These are phyloP conservation scores for Lordiphosa collinella DNA, from an alignment of 1,140 invertebrate genomes.

Conservation along the genomic window DNA sequence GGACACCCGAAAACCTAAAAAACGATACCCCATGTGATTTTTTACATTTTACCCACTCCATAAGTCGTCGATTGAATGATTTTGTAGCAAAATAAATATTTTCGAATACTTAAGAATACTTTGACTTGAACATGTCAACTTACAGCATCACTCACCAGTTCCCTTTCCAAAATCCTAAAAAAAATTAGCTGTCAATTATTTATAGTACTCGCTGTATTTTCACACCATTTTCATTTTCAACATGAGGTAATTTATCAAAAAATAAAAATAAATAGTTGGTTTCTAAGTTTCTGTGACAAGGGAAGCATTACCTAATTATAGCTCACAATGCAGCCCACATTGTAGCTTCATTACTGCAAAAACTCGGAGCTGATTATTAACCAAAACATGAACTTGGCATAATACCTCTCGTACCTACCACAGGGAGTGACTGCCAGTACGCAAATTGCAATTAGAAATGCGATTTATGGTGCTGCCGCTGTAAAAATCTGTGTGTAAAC, in stretches of 20 bases:
- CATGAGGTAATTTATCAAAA: conserved; percentile 29
- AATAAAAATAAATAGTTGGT: conserved; percentile 5
- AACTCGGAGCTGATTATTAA: conserved; percentile 1
- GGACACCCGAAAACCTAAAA: too few relatives aligned
- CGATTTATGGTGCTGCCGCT: conserved; percentile 26
- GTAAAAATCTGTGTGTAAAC: conserved; percentile 19
- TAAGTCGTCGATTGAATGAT: too few relatives aligned
- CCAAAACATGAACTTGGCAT: not conserved
- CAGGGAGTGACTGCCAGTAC: not conserved
- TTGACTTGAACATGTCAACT: too few relatives aligned
- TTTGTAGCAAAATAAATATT: too few relatives aligned
- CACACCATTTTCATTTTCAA: conserved; percentile 6
- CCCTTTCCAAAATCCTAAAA: not conserved
- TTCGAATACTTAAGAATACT: too few relatives aligned
- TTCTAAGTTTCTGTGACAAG: not conserved
- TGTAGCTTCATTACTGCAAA: not conserved
- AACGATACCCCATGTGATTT: too few relatives aligned
- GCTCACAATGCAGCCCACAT: too few relatives aligned
- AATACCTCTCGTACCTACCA: not conserved
- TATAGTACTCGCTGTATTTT: conserved; percentile 8
- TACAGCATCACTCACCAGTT: too few relatives aligned
- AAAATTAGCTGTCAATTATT: conserved; percentile 6
- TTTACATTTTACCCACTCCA: too few relatives aligned
- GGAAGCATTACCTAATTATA: too few relatives aligned
- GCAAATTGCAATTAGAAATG: conserved; percentile 19